Percentiles rank a stretch among this genome's conserved stretches.
These are phyloP conservation scores for Armadillidium nasatum DNA, from an alignment of 1,140 invertebrate genomes.

Conservation along the genomic window DNA sequence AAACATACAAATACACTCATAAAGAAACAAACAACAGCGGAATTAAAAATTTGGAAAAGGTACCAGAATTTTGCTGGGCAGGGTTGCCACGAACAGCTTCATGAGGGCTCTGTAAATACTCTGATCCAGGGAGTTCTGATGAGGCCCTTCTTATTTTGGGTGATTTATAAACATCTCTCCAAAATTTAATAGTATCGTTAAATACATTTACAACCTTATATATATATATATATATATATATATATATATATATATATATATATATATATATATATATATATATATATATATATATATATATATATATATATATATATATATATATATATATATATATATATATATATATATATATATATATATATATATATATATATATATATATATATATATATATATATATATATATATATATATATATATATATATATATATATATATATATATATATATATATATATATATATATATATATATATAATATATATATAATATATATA, in stretches of 20 bases:
- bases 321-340: constrained; percentile 40
- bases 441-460: neutral
- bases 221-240: constrained; percentile 23
- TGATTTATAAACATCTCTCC: constrained; percentile 12
- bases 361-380: constrained; percentile 40
- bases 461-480: constrained; percentile 10
- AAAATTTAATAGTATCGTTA: neutral
- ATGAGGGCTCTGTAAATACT: neutral
- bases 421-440: neutral
- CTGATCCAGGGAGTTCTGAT: constrained; percentile 18
- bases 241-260: constrained; percentile 2
- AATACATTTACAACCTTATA: constrained; percentile 23
- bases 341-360: constrained; percentile 48
- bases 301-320: constrained; percentile 14
- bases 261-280: constrained; percentile 19
- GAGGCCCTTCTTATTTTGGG: constrained; percentile 22
- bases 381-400: too few relatives aligned
- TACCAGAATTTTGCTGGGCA: too few relatives aligned
- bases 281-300: constrained; percentile 18
- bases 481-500: constrained; percentile 18
- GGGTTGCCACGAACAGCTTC: too few relatives aligned
- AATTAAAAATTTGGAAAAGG: too few relatives aligned
- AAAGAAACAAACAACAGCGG: too few relatives aligned
- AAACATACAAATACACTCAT: too few relatives aligned
- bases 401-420: constrained; percentile 20